Base-by-base conservation (phyloP, 1,140 invertebrate species). In the Cheumatopsyche charites region DNA sequence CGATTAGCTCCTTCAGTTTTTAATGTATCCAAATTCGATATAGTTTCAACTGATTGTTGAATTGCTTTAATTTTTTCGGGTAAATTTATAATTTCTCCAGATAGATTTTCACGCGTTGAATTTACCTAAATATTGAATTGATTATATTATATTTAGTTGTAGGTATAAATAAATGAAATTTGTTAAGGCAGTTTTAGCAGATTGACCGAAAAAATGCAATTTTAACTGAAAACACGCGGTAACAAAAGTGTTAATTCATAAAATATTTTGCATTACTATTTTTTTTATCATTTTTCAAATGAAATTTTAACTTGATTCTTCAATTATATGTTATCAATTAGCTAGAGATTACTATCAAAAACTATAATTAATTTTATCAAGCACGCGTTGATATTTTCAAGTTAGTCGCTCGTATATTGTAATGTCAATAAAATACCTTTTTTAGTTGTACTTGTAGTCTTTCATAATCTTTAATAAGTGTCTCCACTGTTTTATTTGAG, bases 11-110 rank as follows among this genome's bases (percentile, higher is more conserved):
- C 83, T 75, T 85, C 79, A 36, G 81, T 78, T 63, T 83, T 78
- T 29, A 87, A 73, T 61, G 76, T 80, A 52, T 86, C 85, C 6
- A 86, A 75, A 76, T 86, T 84, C 1, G 82, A 80, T 1, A 85
- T 74, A 23, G 79, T 80, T 1, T 79, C 71, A 13, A 86, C 79
- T 71, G 86, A 84, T 26, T 82, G 80, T 69, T 81, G 77, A 82
- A 86, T 85, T 6, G 79, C 80, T 29, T 73, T 75, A 13, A 81
- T 83, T 73, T 83, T 83, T 67, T 84, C 82, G n/a, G 83, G 83
- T 29, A 85, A 76, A 0, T 80, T 82, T 75, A 81, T 78, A 21
- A 85, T 70, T 77, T 85, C 83, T n/a, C 80, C 80, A 0, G 79
- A 80, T 1, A 84, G 73, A 9, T 82, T 76, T 72, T 84, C 82